Percentiles rank a stretch among this genome's conserved stretches.
These are phyloP conservation scores for Tenthredo mesomela DNA, from an alignment of 2,888 invertebrate species.

Conservation along the genomic window DNA sequence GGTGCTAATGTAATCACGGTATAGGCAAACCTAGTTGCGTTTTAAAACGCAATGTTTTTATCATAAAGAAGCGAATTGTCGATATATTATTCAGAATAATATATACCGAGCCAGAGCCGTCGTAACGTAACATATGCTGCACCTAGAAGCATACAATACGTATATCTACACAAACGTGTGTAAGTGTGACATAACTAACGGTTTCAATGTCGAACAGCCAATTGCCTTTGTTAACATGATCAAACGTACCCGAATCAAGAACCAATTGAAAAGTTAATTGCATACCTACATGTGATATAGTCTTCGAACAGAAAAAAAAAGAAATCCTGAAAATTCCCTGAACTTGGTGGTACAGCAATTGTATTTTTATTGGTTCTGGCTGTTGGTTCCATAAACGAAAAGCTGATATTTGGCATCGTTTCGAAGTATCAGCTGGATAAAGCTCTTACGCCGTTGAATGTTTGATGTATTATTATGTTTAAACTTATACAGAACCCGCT, in stretches of 20 bases:
- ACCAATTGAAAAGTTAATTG: conserved; percentile 13
- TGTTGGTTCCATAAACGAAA: not conserved
- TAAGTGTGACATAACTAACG: conserved; percentile 16
- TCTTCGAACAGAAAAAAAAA: not conserved
- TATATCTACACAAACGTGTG: not conserved
- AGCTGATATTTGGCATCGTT: conserved; percentile 10
- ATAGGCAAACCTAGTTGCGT: not conserved
- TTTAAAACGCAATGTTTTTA: not conserved
- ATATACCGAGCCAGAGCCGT: not conserved
- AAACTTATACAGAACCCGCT: not conserved
- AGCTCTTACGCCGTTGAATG: not conserved
- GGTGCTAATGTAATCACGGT: not conserved
- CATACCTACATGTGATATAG: not conserved
- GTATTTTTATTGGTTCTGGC: not conserved
- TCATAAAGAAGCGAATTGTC: not conserved
- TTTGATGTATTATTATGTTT: conserved; percentile 26
- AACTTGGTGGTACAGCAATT: not conserved
- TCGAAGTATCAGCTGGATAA: not conserved
- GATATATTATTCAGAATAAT: not conserved
- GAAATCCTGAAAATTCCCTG: too few relatives aligned
- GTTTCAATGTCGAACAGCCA: conserved; percentile 20
- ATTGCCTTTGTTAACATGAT: not conserved
- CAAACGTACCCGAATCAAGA: not conserved
- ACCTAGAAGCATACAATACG: not conserved
- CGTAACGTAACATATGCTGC: conserved; percentile 19